A percentile compares a stretch with the other conserved stretches of the same genome.
Conservation (phyloP, 2,113 vertebrate species). For the Ibidorhyncha struthersii region DNA sequence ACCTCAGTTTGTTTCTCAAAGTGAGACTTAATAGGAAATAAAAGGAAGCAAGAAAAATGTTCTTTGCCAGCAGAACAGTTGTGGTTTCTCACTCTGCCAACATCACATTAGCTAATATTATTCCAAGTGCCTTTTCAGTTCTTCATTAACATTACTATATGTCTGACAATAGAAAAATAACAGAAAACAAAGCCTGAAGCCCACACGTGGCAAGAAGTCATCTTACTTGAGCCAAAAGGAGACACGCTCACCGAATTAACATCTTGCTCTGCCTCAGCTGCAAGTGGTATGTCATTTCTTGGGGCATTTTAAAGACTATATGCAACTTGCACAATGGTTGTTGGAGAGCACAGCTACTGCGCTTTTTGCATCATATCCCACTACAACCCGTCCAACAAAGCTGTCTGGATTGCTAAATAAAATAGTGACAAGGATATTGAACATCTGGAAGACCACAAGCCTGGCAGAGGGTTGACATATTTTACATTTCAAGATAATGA, state of each 20-base stretch:
- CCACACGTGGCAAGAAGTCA: not conserved
- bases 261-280: not conserved
- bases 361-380: not conserved
- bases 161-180: not conserved
- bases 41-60: constrained; percentile 12
- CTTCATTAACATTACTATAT: not conserved
- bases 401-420: not conserved
- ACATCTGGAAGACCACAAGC: constrained; percentile 7
- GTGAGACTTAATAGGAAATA: constrained; percentile 21
- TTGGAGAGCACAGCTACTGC: not conserved
- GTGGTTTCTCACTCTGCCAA: constrained; percentile 23
- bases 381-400: not conserved
- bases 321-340: not conserved
- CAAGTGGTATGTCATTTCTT: not conserved
- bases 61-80: constrained; percentile 18
- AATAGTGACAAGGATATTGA: not conserved
- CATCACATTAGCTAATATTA: not conserved
- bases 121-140: not conserved
- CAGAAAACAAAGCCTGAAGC: not conserved
- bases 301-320: not conserved
- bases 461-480: not conserved
- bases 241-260: not conserved
- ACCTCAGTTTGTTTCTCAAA: constrained; percentile 32
- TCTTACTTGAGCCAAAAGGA: not conserved
- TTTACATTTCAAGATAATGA: not conserved